Conservation (phyloP, 2,888 invertebrate species). For the Taenaris catops region DNA sequence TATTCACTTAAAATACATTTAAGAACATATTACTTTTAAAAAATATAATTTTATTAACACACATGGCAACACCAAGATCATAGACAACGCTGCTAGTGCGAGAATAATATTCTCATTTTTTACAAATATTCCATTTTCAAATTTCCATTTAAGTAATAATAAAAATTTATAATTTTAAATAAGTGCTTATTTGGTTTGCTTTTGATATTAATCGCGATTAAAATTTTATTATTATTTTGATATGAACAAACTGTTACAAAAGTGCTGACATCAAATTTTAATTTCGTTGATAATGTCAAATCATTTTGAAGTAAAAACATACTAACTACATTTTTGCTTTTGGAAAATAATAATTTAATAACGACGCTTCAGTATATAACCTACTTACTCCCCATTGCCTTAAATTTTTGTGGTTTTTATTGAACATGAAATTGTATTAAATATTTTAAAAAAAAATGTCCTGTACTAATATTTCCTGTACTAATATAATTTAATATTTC, state of each 20-base stretch:
- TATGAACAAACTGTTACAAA: slow-evolving; percentile 23
- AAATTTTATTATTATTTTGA: slow-evolving; percentile 15
- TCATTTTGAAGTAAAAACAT: slow-evolving; percentile 5
- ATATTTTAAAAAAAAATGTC: too few species aligned
- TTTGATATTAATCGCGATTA: slow-evolving; percentile 1
- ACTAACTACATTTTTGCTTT: slow-evolving; percentile 20
- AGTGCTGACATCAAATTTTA: slow-evolving; percentile 50
- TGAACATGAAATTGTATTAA: too few species aligned
- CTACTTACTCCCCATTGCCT: too few species aligned
- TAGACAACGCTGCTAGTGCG: slow-evolving; percentile 14
- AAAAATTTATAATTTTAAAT: slow-evolving; percentile 10
- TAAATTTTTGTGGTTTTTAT: too few species aligned
- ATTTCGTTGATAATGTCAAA: slow-evolving; percentile 23
- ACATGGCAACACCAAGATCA: slow-evolving; percentile 22
- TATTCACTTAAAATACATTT: slow-evolving; percentile 24
- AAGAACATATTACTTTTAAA: slow-evolving; percentile 11
- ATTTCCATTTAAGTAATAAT: slow-evolving; percentile 5
- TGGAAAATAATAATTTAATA: too few species aligned
- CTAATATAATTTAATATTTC: too few species aligned
- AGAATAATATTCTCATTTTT: slow-evolving; percentile 10
- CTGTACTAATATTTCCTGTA: too few species aligned
- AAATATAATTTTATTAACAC: slow-evolving; percentile 16
- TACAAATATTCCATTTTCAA: slow-evolving; percentile 7
- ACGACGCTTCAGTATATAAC: too few species aligned
- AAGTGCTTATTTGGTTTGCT: slow-evolving; percentile 12